Evolutionary conservation across 2,888 invertebrate species (phyloP).

Genomic region (Odontomyia ornata): DNA sequence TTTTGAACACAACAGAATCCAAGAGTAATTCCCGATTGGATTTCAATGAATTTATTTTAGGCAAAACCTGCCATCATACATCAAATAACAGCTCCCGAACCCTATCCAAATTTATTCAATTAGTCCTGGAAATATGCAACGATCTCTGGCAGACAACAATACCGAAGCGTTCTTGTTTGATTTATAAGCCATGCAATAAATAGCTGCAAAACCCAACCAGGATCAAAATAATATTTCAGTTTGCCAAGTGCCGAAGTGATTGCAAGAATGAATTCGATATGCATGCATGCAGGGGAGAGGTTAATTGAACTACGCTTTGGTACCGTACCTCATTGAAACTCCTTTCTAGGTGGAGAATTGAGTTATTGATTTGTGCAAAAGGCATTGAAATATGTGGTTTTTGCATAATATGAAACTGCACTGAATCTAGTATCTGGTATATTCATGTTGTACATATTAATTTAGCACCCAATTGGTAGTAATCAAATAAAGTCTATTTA

Average conservation of each 20-base stretch:
- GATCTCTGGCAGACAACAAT: not conserved
- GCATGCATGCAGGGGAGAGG: not conserved
- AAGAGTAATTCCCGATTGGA: not conserved
- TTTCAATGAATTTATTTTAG: not conserved
- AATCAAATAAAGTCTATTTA: not conserved
- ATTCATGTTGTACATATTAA: not conserved
- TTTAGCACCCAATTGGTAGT: not conserved
- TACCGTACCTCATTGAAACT: not conserved
- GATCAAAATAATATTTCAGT: constrained; percentile 14
- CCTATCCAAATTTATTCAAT: constrained; percentile 18
- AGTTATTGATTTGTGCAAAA: constrained; percentile 33
- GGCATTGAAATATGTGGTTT: constrained; percentile 28
- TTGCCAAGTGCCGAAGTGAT: not conserved
- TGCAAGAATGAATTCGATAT: not conserved
- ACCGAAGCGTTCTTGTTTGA: not conserved
- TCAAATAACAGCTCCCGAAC: not conserved
- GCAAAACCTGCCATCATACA: not conserved
- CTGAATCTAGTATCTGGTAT: not conserved
- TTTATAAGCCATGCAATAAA: constrained; percentile 5
- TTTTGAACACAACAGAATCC: not conserved
- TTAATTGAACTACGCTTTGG: not conserved
- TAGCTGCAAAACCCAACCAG: not conserved
- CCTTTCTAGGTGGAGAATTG: constrained; percentile 7
- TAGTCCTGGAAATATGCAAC: constrained; percentile 18
- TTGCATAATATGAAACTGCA: not conserved